Evolutionary conservation across 2,797 vertebrate genomes (phyloP).

Genomic region (Clarias pachynema): DNA sequence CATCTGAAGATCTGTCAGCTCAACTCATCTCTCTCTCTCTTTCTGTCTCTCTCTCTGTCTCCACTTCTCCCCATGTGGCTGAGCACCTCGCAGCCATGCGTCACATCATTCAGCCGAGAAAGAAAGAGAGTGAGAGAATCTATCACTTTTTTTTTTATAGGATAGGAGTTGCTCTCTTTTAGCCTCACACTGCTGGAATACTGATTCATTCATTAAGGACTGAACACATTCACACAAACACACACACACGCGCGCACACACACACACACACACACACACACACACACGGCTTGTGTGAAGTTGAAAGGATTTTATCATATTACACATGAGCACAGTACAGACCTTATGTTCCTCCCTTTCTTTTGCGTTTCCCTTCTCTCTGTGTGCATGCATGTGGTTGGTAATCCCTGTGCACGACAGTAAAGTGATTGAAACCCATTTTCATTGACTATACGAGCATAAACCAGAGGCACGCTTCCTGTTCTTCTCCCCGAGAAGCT

Average conservation of each 20-base stretch:
- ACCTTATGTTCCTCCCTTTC: neutral
- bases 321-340: neutral
- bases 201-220: constrained; percentile 59
- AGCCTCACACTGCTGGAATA: constrained; percentile 59
- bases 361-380: constrained; percentile 46
- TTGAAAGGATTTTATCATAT: neutral
- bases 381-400: constrained; percentile 52
- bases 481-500: constrained; percentile 52
- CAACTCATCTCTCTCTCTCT: constrained; percentile 28
- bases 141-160: constrained; percentile 54
- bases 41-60: constrained; percentile 11
- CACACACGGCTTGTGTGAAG: neutral
- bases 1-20: constrained; percentile 51
- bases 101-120: constrained; percentile 45
- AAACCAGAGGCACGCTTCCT: constrained; percentile 48
- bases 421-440: constrained; percentile 63
- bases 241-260: neutral
- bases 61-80: constrained; percentile 21
- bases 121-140: constrained; percentile 7
- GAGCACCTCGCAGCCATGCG: constrained; percentile 44
- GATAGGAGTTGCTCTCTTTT: constrained; percentile 53
- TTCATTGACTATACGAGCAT: constrained; percentile 55
- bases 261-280: neutral
- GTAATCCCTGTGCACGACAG: constrained; percentile 60
- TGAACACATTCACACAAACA: constrained; percentile 30